These are phyloP conservation scores for Ennomos erosarius DNA, from an alignment of 2,888 invertebrate genomes.

Conservation along the genomic window DNA sequence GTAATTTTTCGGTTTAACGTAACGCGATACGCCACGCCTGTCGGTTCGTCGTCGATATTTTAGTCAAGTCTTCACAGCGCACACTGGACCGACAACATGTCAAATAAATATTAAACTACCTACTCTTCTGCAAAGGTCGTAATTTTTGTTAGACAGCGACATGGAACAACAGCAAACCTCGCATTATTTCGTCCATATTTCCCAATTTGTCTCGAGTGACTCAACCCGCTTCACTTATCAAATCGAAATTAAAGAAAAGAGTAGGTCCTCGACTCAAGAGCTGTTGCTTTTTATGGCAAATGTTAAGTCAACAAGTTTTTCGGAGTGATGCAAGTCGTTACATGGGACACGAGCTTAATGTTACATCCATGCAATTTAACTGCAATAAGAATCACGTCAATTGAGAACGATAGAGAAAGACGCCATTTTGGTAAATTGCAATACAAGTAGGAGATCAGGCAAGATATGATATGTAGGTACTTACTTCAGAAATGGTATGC, in stretches of 20 bases:
- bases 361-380: constrained; percentile 50
- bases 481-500: constrained; percentile 9
- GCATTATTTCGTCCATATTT: constrained; percentile 45
- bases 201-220: constrained; percentile 53
- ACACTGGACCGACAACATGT: constrained; percentile 56
- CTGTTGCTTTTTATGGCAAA: constrained; percentile 69
- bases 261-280: constrained; percentile 52
- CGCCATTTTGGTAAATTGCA: constrained; percentile 11
- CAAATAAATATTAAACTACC: constrained; percentile 71
- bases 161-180: constrained; percentile 35
- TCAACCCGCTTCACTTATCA: constrained; percentile 58
- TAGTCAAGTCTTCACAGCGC: constrained; percentile 64
- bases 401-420: constrained; percentile 7
- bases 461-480: background rate
- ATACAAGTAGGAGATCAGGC: background rate
- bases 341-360: constrained; percentile 49
- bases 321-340: constrained; percentile 63
- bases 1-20: constrained; percentile 67
- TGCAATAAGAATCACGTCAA: constrained; percentile 39
- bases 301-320: constrained; percentile 75
- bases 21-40: constrained; percentile 71
- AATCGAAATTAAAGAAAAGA: constrained; percentile 63
- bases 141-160: constrained; percentile 45
- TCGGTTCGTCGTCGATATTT: constrained; percentile 73
- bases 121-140: constrained; percentile 36